Evolutionary conservation across 2,113 vertebrate genomes (phyloP).

Genomic region (Rhizomys pruinosus): DNA sequence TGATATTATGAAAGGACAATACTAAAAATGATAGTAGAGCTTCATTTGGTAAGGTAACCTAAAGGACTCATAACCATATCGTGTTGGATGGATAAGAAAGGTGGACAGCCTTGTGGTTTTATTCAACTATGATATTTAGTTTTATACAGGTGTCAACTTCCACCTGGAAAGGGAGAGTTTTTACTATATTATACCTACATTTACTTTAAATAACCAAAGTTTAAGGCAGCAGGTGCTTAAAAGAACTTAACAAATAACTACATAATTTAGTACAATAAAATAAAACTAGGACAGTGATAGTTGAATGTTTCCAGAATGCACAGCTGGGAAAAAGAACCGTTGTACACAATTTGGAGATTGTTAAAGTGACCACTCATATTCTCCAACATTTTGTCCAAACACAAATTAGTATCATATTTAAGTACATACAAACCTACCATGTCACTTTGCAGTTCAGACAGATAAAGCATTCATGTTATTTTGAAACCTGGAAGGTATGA

Average conservation of each 20-base stretch:
- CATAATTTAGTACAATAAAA: slow-evolving; percentile 87
- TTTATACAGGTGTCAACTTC: slow-evolving; percentile 61
- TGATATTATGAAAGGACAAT: slow-evolving; percentile 63
- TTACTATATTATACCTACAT: slow-evolving; percentile 69
- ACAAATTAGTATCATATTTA: slow-evolving; percentile 73
- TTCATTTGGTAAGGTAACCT: slow-evolving; percentile 65
- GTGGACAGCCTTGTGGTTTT: slow-evolving; percentile 75
- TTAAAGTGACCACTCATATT: slow-evolving; percentile 85
- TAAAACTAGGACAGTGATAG: slow-evolving; percentile 82
- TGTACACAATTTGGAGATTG: slow-evolving; percentile 82
- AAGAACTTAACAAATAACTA: slow-evolving; percentile 81
- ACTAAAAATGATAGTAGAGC: slow-evolving; percentile 60
- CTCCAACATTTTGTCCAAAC: too few species aligned
- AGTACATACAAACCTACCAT: slow-evolving; percentile 33
- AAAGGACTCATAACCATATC: slow-evolving; percentile 53
- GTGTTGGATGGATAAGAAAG: slow-evolving; percentile 68
- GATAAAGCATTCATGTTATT: slow-evolving; percentile 33
- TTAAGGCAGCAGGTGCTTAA: slow-evolving; percentile 79
- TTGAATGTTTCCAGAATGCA: slow-evolving; percentile 83
- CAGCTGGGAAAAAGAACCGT: slow-evolving; percentile 77
- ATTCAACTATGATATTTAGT: slow-evolving; percentile 63
- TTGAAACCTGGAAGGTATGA: slow-evolving; percentile 14
- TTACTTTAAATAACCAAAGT: slow-evolving; percentile 75
- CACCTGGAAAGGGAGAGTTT: slow-evolving; percentile 76
- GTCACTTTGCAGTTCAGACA: slow-evolving; percentile 55